Conservation (phyloP, 2,797 vertebrate species). For the Coregonus suidteri region DNA sequence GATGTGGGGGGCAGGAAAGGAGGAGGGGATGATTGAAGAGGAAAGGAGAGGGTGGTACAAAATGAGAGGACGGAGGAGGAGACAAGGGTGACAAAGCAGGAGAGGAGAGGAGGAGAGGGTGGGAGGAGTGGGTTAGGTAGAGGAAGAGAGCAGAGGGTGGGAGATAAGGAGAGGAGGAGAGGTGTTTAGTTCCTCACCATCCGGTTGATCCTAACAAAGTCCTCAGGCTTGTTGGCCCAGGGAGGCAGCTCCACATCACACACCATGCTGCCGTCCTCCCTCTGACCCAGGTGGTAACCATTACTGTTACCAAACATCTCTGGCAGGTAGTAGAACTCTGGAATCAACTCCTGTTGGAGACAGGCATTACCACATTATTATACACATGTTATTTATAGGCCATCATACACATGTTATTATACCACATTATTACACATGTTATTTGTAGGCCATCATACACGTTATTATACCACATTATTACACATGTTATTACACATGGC, state of each 20-base stretch:
- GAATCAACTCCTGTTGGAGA: slow-evolving; percentile 86
- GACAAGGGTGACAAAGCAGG: too few relatives aligned
- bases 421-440: too few relatives aligned
- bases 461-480: too few relatives aligned
- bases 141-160: not conserved
- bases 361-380: not conserved
- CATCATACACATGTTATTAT: too few relatives aligned
- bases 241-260: slow-evolving; percentile 91
- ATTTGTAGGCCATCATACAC: too few relatives aligned
- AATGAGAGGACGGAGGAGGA: too few relatives aligned
- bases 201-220: slow-evolving; percentile 94
- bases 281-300: slow-evolving; percentile 87
- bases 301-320: slow-evolving; percentile 99
- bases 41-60: too few relatives aligned
- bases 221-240: slow-evolving; percentile 97
- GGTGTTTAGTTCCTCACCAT: slow-evolving; percentile 81
- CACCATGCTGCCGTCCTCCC: slow-evolving; percentile 87
- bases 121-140: not conserved
- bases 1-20: not conserved
- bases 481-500: too few relatives aligned
- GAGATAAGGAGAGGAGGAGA: not conserved
- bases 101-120: not conserved
- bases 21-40: not conserved
- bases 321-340: slow-evolving; percentile 97
- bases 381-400: not conserved